Evolutionary conservation across 2,113 vertebrate genomes (phyloP), one percentile per base, ranked within the genome.

Genomic region (Tor tambroides): DNA sequence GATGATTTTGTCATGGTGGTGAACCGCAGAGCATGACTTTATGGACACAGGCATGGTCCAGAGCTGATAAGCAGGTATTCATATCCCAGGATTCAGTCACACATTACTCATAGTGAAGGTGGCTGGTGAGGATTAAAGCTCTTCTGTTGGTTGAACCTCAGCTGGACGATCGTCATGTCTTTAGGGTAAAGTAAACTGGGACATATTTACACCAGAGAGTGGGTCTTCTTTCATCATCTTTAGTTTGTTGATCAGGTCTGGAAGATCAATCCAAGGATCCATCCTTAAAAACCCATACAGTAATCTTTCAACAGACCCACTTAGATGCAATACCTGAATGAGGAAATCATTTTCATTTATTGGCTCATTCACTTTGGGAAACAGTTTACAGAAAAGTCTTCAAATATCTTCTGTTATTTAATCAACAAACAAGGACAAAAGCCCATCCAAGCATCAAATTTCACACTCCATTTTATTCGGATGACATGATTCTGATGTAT

Each of bases 151-250:
- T 56, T 87, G 61, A 49, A 82, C 26, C 61, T 46, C 80, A 82
- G 80, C 12, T 49, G 8, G 46, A 38, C 6, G 38, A 63, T 38
- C n/a, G 3, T 65, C 74, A 51, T 83, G 8, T 49, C 72, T 83
- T 49, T 51, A 75, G 43, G 69, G 61, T 38, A 76, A 74, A 77
- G 41, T 81, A 41, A 85, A 76, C 56, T 59, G n/a, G 41, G 63
- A 72, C 74, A 67, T 51, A 56, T n/a, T 61, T 67, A 32, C 41
- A 81, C 51, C 43, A 54, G 17, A 65, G 3, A 63, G 28, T 32
- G 38, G 54, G 26, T 41, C 84, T 79, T 72, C 83, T 88, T 85
- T 88, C 76, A 85, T 85, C 76, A 80, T 85, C 63, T 87, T 49
- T 65, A 72, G 63, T 28, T 38, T 26, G 74, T 76, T 43, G 74